Percentiles rank a stretch among this genome's conserved stretches.
Evolutionary conservation across 2,113 vertebrate species (phyloP).

Genomic region (Ophthalmolycus amberensis): DNA sequence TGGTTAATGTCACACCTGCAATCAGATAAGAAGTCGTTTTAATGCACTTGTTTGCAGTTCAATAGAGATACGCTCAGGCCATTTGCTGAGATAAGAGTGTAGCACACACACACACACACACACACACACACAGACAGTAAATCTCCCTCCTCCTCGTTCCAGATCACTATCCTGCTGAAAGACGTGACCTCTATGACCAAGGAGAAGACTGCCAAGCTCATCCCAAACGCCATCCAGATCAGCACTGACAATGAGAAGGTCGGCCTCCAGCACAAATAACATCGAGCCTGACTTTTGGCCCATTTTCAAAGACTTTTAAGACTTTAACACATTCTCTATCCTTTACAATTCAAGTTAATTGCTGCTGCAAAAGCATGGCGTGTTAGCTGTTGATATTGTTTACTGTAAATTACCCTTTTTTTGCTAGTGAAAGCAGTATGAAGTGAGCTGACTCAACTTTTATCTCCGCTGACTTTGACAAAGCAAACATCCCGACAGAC

Average conservation of each 20-base stretch:
- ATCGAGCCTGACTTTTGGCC: background rate
- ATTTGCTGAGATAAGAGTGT: constrained; percentile 27
- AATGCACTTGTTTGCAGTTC: constrained; percentile 49
- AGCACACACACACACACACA: background rate
- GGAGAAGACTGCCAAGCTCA: constrained; percentile 93
- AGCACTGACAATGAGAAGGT: constrained; percentile 91
- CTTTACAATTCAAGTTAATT: background rate
- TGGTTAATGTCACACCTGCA: constrained; percentile 26
- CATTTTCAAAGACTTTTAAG: background rate
- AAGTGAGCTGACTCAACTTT: constrained; percentile 52
- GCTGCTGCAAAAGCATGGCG: background rate
- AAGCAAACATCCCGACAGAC: constrained; percentile 29
- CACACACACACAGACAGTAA: background rate
- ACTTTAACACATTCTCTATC: background rate
- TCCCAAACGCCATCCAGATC: constrained; percentile 94
- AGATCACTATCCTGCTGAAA: constrained; percentile 93
- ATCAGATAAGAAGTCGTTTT: constrained; percentile 40
- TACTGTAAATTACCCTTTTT: background rate
- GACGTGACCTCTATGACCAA: constrained; percentile 91
- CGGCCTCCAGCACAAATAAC: background rate
- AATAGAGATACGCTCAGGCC: constrained; percentile 35
- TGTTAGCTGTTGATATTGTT: background rate
- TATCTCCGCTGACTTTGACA: background rate
- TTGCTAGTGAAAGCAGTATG: constrained; percentile 33
- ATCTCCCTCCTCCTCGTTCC: background rate